Evolutionary conservation across 2,113 vertebrate genomes (phyloP).

Genomic region (Cebus imitator): DNA sequence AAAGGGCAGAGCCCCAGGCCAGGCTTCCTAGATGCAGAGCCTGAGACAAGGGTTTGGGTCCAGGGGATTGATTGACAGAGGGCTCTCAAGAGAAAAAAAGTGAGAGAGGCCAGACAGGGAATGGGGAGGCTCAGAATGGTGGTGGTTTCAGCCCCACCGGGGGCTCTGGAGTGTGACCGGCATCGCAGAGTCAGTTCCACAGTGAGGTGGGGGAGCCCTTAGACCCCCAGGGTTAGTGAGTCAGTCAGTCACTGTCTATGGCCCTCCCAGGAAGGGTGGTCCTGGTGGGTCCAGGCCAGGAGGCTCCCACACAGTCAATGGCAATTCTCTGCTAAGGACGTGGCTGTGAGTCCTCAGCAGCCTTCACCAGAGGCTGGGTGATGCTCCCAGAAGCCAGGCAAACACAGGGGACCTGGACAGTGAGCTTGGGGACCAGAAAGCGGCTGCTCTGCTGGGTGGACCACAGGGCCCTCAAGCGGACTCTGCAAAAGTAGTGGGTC

Average conservation of each 20-base stretch:
- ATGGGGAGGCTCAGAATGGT: neutral
- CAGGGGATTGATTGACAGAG: rapidly evolving
- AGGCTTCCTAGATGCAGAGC: neutral
- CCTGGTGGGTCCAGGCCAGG: rapidly evolving
- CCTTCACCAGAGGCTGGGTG: rapidly evolving
- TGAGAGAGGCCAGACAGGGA: neutral
- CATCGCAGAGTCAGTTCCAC: neutral
- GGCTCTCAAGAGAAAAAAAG: neutral
- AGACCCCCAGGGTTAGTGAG: too few species aligned
- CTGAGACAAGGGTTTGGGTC: neutral
- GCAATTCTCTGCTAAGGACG: neutral
- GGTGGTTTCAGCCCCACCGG: neutral
- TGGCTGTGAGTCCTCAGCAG: neutral
- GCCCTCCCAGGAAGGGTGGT: neutral
- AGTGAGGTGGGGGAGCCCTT: too few species aligned
- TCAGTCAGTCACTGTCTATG: neutral
- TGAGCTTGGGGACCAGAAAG: neutral
- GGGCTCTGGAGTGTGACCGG: neutral
- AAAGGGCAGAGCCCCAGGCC: too few species aligned
- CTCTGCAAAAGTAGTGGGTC: neutral
- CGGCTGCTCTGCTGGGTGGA: rapidly evolving
- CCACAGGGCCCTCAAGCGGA: neutral
- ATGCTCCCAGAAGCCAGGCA: too few species aligned
- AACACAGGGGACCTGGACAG: neutral
- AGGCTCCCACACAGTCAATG: rapidly evolving